Evolutionary conservation across 2,113 vertebrate genomes (phyloP).

Genomic region (Mystacornis crossleyi): DNA sequence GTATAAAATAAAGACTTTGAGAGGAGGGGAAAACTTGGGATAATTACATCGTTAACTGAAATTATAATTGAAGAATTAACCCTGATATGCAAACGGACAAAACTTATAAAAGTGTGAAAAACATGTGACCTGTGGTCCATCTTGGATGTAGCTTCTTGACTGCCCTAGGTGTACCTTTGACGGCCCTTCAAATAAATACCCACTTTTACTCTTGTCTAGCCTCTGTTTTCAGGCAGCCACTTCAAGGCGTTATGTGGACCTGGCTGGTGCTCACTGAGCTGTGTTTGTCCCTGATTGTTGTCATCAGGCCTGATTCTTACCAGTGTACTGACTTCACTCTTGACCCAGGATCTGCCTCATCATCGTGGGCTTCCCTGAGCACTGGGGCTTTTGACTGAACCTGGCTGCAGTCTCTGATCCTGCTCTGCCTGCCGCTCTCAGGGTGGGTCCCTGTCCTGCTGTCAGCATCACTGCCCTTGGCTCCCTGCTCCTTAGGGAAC

Average conservation of each 20-base stretch:
- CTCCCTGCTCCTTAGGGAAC: neutral
- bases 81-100: too few species aligned
- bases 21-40: too few species aligned
- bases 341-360: neutral
- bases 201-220: too few species aligned
- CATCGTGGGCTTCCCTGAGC: fast-evolving
- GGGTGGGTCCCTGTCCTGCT: neutral
- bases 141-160: too few species aligned
- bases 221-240: too few species aligned
- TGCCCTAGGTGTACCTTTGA: too few species aligned
- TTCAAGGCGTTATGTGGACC: neutral
- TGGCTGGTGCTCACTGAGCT: neutral
- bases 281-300: neutral
- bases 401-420: neutral
- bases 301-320: neutral
- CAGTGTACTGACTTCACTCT: neutral
- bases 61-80: too few species aligned
- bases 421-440: neutral
- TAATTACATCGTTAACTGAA: too few species aligned
- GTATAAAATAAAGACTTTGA: too few species aligned
- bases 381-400: neutral
- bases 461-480: neutral
- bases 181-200: too few species aligned
- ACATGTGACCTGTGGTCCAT: too few species aligned
- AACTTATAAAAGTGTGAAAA: too few species aligned